Evolutionary conservation across 2,888 invertebrate genomes (phyloP).

Genomic region (Parasteatoda lunata): DNA sequence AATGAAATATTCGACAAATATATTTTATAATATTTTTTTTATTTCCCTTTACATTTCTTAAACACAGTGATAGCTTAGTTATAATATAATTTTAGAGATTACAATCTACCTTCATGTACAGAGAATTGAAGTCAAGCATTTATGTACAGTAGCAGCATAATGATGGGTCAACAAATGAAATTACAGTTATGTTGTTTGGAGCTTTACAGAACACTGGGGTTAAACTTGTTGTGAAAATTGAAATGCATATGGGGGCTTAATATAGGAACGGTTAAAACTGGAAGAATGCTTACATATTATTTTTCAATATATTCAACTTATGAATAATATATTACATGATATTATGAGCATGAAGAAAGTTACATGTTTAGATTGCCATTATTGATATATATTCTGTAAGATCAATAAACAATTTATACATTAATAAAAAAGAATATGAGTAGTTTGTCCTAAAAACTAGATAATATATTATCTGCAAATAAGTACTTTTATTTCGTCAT

Average conservation of each 20-base stretch:
- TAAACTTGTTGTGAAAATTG: slow-evolving; percentile 3
- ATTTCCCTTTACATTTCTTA: slow-evolving; percentile 48
- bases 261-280: slow-evolving; percentile 61
- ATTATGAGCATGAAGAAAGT: no score
- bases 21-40: slow-evolving; percentile 4
- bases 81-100: slow-evolving; percentile 33
- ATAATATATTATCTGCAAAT: no score
- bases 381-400: no score
- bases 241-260: slow-evolving; percentile 28
- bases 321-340: no score
- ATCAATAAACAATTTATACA: no score
- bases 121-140: slow-evolving; percentile 60
- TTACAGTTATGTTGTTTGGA: neutral
- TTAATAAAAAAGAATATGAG: no score
- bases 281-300: slow-evolving; percentile 12
- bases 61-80: slow-evolving; percentile 56
- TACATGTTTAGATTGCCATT: no score
- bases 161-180: slow-evolving; percentile 13
- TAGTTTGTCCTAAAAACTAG: no score
- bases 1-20: neutral
- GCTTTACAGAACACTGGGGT: slow-evolving; percentile 11
- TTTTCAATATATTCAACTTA: no score
- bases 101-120: slow-evolving; percentile 58
- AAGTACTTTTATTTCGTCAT: no score
- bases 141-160: slow-evolving; percentile 62